Conservation (phyloP, 1,140 invertebrate genomes). For the Nomia melanderi region DNA sequence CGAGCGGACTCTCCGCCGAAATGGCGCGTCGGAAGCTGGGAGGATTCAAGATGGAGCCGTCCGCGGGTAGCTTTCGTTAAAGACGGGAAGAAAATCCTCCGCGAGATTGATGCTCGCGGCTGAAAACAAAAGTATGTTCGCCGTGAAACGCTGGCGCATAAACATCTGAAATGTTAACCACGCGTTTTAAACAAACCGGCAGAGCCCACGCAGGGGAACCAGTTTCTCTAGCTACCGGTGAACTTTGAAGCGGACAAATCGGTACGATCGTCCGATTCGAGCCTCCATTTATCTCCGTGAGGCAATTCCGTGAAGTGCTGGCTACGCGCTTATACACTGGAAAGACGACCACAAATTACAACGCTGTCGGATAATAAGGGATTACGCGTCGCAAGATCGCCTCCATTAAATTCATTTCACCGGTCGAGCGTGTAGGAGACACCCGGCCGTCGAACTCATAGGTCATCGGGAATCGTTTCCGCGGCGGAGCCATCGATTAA, state of each 20-base stretch:
- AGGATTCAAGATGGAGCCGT: conserved; percentile 38
- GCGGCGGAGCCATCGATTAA: background rate
- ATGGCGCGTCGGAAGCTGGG: conserved; percentile 33
- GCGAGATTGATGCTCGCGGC: conserved; percentile 1
- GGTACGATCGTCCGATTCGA: background rate
- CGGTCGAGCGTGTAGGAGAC: background rate
- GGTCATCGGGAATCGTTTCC: conserved; percentile 8
- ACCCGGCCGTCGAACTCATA: too few species aligned
- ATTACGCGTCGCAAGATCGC: conserved; percentile 14
- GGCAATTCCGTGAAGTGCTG: conserved; percentile 10
- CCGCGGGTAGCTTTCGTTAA: conserved; percentile 15
- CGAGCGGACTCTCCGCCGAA: conserved; percentile 11
- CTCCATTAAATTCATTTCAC: conserved; percentile 33
- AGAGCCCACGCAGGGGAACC: too few species aligned
- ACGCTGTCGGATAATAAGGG: conserved; percentile 12
- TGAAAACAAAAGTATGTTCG: conserved; percentile 1
- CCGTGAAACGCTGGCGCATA: too few species aligned
- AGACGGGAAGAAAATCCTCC: conserved; percentile 45
- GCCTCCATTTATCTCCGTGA: conserved; percentile 6
- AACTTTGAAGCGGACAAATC: background rate
- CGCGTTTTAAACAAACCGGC: too few species aligned
- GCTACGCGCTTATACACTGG: background rate
- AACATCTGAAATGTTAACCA: too few species aligned
- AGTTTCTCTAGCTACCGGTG: background rate
- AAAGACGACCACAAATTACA: conserved; percentile 31